Conservation (phyloP, 2,113 vertebrate species). For the Anser brachyrhynchus region DNA sequence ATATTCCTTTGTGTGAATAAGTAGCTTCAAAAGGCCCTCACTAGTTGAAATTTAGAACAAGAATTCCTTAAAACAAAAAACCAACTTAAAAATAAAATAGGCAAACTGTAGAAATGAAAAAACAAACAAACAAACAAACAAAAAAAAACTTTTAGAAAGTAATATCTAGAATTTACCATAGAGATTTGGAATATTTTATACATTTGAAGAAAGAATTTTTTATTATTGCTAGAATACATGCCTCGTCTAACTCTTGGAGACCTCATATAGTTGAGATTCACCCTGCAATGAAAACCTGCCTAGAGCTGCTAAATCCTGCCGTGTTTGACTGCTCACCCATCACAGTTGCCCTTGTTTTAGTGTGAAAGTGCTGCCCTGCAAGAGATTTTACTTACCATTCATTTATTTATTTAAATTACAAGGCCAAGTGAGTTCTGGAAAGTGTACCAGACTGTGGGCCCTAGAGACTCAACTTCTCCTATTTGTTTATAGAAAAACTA, state of each 20-base stretch:
- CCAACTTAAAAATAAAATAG: not conserved
- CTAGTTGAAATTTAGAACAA: not conserved
- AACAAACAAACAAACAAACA: not conserved
- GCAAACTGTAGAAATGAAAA: not conserved
- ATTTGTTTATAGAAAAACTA: not conserved
- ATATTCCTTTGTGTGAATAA: not conserved
- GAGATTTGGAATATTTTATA: not conserved
- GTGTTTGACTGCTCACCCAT: not conserved
- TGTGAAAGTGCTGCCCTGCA: not conserved
- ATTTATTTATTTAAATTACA: conserved; percentile 32
- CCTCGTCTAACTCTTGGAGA: not conserved
- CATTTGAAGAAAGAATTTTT: accelerated
- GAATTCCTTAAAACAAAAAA: not conserved
- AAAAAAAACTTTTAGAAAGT: not conserved
- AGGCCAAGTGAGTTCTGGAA: not conserved
- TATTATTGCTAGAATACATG: not conserved
- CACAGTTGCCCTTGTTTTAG: not conserved
- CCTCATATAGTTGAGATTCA: not conserved
- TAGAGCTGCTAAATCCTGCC: not conserved
- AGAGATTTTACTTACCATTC: not conserved
- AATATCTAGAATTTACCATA: not conserved
- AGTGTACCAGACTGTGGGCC: not conserved
- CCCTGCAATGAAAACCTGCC: not conserved
- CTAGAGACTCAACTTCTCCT: not conserved
- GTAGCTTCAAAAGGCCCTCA: not conserved